Evolutionary conservation across 1,140 invertebrate genomes (phyloP).

Genomic region (Dreissena polymorpha): DNA sequence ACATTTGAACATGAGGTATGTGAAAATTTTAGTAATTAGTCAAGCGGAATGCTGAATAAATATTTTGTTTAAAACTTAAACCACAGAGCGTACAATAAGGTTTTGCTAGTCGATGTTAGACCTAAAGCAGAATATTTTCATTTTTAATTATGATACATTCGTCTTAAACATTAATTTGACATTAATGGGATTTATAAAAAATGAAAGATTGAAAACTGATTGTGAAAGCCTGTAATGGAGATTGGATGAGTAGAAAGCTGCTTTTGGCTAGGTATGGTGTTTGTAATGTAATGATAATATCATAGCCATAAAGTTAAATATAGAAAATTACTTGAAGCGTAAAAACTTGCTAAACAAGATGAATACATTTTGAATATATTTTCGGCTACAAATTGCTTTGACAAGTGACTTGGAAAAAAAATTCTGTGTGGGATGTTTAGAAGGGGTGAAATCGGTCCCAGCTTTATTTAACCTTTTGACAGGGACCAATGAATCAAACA

Average conservation of each 20-base stretch:
- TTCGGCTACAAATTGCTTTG: slow-evolving; percentile 42
- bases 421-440: too few relatives aligned
- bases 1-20: background rate
- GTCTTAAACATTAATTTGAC: slow-evolving; percentile 43
- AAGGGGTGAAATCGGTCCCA: too few relatives aligned
- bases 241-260: too few relatives aligned
- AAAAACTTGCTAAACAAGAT: slow-evolving; percentile 51
- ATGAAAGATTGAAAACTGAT: slow-evolving; percentile 17
- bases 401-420: slow-evolving; percentile 28
- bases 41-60: slow-evolving; percentile 23
- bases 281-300: background rate
- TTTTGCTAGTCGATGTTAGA: slow-evolving; percentile 27
- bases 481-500: too few relatives aligned
- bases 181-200: slow-evolving; percentile 27
- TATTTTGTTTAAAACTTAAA: slow-evolving; percentile 17
- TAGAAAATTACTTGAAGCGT: slow-evolving; percentile 30
- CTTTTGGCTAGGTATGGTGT: background rate
- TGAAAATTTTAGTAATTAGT: slow-evolving; percentile 21
- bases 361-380: slow-evolving; percentile 37
- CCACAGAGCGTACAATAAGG: background rate
- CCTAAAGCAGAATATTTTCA: slow-evolving; percentile 10
- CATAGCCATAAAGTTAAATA: slow-evolving; percentile 20
- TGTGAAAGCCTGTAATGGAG: background rate
- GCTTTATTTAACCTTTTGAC: too few relatives aligned
- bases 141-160: slow-evolving; percentile 43